Evolutionary conservation across 2,888 invertebrate genomes (phyloP).

Genomic region (Carterocephalus palaemon): DNA sequence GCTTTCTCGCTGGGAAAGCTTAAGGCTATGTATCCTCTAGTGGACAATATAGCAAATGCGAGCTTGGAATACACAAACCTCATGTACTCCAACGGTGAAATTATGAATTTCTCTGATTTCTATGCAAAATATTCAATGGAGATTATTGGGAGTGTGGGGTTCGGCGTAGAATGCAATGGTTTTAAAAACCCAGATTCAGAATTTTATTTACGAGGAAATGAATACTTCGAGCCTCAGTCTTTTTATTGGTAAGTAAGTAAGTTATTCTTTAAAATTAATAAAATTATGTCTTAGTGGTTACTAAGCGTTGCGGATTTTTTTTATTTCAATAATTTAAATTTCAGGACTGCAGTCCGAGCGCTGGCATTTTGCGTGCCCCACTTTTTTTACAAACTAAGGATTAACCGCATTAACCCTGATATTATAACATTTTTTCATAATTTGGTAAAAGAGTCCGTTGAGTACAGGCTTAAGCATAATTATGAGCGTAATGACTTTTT

Average conservation of each 20-base stretch:
- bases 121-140: conserved; percentile 80
- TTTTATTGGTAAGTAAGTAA: conserved; percentile 58
- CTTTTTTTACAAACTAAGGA: conserved; percentile 55
- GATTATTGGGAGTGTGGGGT: conserved; percentile 80
- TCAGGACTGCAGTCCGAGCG: conserved; percentile 61
- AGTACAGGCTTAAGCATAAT: conserved; percentile 51
- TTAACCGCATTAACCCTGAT: conserved; percentile 51
- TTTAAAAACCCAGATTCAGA: conserved; percentile 76
- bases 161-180: conserved; percentile 80
- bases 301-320: conserved; percentile 6
- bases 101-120: conserved; percentile 76
- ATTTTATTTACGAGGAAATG: conserved; percentile 68
- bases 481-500: conserved; percentile 73
- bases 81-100: conserved; percentile 44
- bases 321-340: no score
- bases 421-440: conserved; percentile 62
- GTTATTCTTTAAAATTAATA: not conserved
- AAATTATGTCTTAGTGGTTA: not conserved
- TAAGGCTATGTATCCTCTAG: conserved; percentile 81
- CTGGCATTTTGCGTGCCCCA: conserved; percentile 66
- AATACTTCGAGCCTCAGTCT: conserved; percentile 62
- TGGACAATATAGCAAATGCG: conserved; percentile 76
- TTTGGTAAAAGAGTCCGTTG: conserved; percentile 60
- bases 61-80: conserved; percentile 64
- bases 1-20: conserved; percentile 83